A percentile compares a stretch with the other conserved stretches of the same genome.
Conservation (phyloP, 2,113 vertebrate genomes). For the Balaeniceps rex region DNA sequence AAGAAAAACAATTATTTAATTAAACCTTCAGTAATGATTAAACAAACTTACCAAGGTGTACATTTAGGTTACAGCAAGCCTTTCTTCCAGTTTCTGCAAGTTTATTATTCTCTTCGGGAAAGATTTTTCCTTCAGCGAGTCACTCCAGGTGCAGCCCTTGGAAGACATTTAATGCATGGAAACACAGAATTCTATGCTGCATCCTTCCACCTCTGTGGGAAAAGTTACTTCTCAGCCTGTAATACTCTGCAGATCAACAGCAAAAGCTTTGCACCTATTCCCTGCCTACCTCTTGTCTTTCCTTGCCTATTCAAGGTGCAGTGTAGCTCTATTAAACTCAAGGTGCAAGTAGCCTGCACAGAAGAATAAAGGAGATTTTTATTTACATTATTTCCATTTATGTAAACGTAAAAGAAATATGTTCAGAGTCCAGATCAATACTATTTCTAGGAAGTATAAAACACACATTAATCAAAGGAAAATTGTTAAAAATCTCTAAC, state of each 20-base stretch:
- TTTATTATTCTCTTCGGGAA: neutral
- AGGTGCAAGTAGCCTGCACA: neutral
- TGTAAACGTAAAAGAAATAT: neutral
- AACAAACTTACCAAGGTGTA: neutral
- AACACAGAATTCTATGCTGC: neutral
- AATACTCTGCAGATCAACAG: neutral
- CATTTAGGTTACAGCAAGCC: neutral
- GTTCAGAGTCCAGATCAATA: neutral
- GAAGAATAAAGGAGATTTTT: neutral
- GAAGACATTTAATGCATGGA: neutral
- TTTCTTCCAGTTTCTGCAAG: neutral
- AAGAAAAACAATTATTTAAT: slow-evolving; percentile 27
- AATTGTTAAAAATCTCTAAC: neutral
- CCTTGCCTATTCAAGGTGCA: neutral
- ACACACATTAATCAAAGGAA: neutral
- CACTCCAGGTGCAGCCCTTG: neutral
- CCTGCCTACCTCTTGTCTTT: neutral
- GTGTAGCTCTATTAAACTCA: neutral
- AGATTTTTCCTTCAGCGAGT: neutral
- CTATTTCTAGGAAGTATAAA: neutral
- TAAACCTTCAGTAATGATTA: neutral
- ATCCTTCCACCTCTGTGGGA: neutral
- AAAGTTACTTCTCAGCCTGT: neutral
- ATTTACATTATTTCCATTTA: neutral
- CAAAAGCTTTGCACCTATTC: neutral